These are phyloP conservation scores for Gonioctena quinquepunctata DNA, from an alignment of 1,140 invertebrate species.

Conservation along the genomic window DNA sequence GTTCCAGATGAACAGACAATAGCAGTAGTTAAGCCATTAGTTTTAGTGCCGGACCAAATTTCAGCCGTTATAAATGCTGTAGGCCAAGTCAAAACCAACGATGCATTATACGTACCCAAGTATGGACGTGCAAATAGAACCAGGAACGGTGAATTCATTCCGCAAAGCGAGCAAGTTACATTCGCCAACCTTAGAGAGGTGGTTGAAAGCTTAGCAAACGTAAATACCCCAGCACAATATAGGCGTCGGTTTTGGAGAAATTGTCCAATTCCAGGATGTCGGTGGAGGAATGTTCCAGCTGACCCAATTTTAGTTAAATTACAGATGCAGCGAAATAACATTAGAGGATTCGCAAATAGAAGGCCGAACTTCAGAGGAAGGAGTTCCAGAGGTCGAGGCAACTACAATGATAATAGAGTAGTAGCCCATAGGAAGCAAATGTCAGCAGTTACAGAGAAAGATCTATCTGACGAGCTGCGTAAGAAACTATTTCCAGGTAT, in stretches of 20 bases:
- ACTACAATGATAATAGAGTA: neutral
- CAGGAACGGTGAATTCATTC: neutral
- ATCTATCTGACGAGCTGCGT: neutral
- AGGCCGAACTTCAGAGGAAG: too few species aligned
- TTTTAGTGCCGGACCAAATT: neutral
- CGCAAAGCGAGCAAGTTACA: neutral
- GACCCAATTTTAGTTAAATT: too few species aligned
- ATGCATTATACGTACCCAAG: neutral
- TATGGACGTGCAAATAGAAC: neutral
- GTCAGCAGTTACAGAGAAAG: neutral
- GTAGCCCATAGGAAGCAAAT: neutral
- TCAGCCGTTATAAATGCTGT: neutral
- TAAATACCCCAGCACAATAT: neutral
- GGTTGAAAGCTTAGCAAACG: neutral
- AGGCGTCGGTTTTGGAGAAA: neutral
- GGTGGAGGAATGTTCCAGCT: too few species aligned
- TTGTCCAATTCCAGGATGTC: neutral
- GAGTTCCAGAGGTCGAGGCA: neutral
- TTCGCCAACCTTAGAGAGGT: neutral
- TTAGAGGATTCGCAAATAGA: too few species aligned
- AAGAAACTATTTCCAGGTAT: constrained; percentile 9
- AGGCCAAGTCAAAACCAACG: neutral
- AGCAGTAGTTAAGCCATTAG: neutral
- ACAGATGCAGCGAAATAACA: too few species aligned
- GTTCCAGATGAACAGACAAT: neutral